A percentile compares a stretch with the other conserved stretches of the same genome.
These are phyloP conservation scores for Myripristis murdjan DNA, from an alignment of 2,797 vertebrate genomes.

Conservation along the genomic window DNA sequence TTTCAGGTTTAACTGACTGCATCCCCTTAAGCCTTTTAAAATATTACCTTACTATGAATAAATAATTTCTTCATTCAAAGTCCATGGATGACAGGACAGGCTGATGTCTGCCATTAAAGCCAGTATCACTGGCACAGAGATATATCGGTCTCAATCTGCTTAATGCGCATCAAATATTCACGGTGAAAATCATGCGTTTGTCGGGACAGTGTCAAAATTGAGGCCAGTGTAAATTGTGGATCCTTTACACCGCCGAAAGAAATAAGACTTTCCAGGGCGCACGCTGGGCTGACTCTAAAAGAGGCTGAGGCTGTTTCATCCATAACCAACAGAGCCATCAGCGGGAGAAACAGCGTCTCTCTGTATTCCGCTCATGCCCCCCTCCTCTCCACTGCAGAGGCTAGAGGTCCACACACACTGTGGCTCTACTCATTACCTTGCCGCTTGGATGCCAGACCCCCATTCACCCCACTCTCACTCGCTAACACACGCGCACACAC, in stretches of 20 bases:
- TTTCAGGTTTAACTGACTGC: too few relatives aligned
- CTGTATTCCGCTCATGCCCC: slow-evolving; percentile 75
- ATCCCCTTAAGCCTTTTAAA: too few relatives aligned
- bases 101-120: too few relatives aligned
- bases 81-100: too few relatives aligned
- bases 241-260: slow-evolving; percentile 37
- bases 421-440: slow-evolving; percentile 78
- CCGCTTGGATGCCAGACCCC: slow-evolving; percentile 67
- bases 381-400: slow-evolving; percentile 71
- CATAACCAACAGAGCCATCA: slow-evolving; percentile 73
- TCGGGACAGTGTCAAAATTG: slow-evolving; percentile 16
- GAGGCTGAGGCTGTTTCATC: slow-evolving; percentile 60
- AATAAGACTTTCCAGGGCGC: slow-evolving; percentile 40
- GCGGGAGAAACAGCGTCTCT: slow-evolving; percentile 55
- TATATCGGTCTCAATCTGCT: too few relatives aligned
- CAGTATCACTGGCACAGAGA: too few relatives aligned
- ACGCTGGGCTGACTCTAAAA: slow-evolving; percentile 37
- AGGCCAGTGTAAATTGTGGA: neutral
- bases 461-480: slow-evolving; percentile 62
- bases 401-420: slow-evolving; percentile 74
- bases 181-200: neutral
- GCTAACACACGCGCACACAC: slow-evolving; percentile 11
- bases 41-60: too few relatives aligned
- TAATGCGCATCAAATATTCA: too few relatives aligned
- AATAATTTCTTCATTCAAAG: too few relatives aligned